Conservation (phyloP, 2,888 invertebrate genomes). For the Malachius bipustulatus region DNA sequence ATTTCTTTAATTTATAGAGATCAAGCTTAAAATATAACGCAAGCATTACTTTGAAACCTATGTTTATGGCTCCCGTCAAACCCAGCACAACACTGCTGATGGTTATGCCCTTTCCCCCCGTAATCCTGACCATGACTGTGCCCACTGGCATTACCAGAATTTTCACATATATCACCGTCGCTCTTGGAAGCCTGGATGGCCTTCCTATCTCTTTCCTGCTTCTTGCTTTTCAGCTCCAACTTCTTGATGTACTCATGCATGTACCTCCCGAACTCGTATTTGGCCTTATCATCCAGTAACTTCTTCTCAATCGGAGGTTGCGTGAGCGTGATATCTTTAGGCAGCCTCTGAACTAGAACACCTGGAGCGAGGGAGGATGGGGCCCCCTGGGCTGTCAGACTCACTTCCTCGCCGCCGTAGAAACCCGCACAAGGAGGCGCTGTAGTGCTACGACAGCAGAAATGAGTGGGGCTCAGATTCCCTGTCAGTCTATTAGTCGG, state of each 20-base stretch:
- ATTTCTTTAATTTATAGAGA: too few species aligned
- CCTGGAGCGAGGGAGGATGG: conserved; percentile 5
- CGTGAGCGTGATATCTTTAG: background rate
- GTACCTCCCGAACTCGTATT: conserved; percentile 26
- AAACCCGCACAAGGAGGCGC: conserved; percentile 12
- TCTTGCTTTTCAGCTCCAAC: conserved; percentile 13
- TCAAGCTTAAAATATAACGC: conserved; percentile 34
- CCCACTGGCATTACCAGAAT: conserved; percentile 17
- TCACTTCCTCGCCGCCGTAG: conserved; percentile 16
- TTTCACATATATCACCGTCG: conserved; percentile 26
- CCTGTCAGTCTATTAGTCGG: too few species aligned
- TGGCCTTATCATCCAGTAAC: background rate
- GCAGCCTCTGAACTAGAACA: background rate
- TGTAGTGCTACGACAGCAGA: conserved; percentile 12
- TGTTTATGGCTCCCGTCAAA: conserved; percentile 35
- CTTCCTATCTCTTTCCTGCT: conserved; percentile 8
- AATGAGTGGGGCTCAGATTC: conserved; percentile 9
- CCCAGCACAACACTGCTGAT: conserved; percentile 42
- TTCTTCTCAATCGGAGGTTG: background rate
- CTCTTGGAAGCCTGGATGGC: conserved; percentile 28
- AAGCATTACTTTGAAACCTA: conserved; percentile 37
- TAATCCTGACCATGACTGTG: conserved; percentile 27
- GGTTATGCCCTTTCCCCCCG: conserved; percentile 18
- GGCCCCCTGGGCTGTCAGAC: conserved; percentile 15
- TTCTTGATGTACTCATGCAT: conserved; percentile 29